Conservation (phyloP, 2,797 vertebrate genomes). For the Sebastes oblongus region DNA sequence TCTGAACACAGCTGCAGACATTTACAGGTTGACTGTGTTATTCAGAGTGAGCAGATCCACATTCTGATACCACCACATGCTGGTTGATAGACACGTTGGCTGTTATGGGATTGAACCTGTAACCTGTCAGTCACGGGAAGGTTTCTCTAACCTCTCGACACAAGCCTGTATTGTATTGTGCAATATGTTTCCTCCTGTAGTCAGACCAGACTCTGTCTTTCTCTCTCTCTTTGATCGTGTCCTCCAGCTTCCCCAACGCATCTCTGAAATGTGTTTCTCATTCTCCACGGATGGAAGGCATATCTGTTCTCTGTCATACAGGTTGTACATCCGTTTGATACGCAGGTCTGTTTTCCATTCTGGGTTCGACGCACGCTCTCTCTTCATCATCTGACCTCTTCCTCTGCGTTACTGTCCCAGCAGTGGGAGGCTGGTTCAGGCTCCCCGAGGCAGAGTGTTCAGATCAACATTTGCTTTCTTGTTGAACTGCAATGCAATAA, state of each 20-base stretch:
- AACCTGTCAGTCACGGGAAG: not conserved
- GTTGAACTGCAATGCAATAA: not conserved
- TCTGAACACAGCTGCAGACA: too few species aligned
- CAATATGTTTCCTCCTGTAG: not conserved
- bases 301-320: not conserved
- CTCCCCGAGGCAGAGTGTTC: not conserved
- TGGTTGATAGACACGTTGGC: not conserved
- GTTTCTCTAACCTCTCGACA: not conserved
- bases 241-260: not conserved
- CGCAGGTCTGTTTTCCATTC: not conserved
- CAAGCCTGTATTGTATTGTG: not conserved
- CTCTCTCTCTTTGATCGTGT: not conserved
- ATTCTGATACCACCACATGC: too few species aligned
- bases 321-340: not conserved
- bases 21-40: too few species aligned
- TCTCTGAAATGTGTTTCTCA: slow-evolving; percentile 19
- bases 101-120: not conserved
- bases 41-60: too few species aligned
- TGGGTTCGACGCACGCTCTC: not conserved
- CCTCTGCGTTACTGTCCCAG: not conserved
- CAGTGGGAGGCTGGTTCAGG: not conserved
- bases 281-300: not conserved
- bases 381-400: not conserved
- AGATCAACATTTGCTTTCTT: not conserved
- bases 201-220: not conserved